Percentiles rank a stretch among this genome's conserved stretches.
Conservation (phyloP, 2,888 invertebrate species). For the Aricia artaxerxes region DNA sequence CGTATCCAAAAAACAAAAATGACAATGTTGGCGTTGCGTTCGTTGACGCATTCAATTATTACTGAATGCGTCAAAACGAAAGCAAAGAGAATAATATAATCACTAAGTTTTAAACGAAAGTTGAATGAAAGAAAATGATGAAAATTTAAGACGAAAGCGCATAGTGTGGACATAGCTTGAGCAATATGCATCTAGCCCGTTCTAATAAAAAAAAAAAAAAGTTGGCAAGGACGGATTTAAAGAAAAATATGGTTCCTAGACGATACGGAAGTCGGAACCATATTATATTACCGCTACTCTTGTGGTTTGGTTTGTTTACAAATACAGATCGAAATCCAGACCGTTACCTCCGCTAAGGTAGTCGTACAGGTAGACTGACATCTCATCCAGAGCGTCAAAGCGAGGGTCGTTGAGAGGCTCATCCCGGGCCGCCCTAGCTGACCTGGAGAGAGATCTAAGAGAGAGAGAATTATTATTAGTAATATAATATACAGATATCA, state of each 20-base stretch:
- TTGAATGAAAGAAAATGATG: too few relatives aligned
- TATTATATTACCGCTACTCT: neutral
- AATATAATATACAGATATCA: too few relatives aligned
- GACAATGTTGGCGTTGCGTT: too few relatives aligned
- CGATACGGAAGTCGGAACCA: neutral
- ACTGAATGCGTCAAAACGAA: too few relatives aligned
- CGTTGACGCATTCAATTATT: too few relatives aligned
- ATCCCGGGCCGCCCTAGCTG: constrained; percentile 72
- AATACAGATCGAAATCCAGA: constrained; percentile 77
- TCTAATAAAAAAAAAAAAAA: neutral
- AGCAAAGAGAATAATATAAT: too few relatives aligned
- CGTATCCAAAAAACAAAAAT: too few relatives aligned
- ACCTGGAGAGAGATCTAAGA: constrained; percentile 66
- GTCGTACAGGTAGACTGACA: constrained; percentile 82
- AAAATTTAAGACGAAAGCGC: too few relatives aligned
- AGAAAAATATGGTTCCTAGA: neutral
- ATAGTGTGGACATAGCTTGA: too few relatives aligned
- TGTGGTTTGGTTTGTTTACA: constrained; percentile 48
- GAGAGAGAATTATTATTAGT: neutral
- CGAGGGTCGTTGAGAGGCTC: constrained; percentile 63
- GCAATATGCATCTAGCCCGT: neutral
- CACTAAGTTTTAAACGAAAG: too few relatives aligned
- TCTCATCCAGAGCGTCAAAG: constrained; percentile 76
- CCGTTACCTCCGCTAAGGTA: constrained; percentile 82
- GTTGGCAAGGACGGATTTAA: neutral